Evolutionary conservation across 2,888 invertebrate genomes (phyloP).

Genomic region (Tineola bisselliella): DNA sequence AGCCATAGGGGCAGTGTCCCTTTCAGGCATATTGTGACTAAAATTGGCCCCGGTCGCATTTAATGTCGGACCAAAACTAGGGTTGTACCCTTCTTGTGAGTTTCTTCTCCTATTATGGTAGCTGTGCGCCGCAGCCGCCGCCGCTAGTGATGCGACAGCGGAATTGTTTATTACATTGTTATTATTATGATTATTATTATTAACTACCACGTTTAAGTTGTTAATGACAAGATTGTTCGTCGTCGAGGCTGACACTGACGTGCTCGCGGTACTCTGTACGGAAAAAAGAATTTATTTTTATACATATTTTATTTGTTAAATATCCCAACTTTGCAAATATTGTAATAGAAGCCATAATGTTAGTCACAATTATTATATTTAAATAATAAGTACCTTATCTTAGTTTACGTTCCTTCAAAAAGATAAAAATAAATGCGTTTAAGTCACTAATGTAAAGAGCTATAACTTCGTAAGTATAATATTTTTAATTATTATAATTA

Average conservation of each 20-base stretch:
- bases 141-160: slow-evolving; percentile 58
- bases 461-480: too few species aligned
- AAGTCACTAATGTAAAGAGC: too few species aligned
- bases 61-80: slow-evolving; percentile 55
- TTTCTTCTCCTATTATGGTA: slow-evolving; percentile 57
- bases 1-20: slow-evolving; percentile 59
- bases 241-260: slow-evolving; percentile 58
- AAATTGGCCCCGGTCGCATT: slow-evolving; percentile 55
- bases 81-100: slow-evolving; percentile 54
- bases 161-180: slow-evolving; percentile 64
- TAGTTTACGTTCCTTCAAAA: too few species aligned
- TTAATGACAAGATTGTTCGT: slow-evolving; percentile 65
- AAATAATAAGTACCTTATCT: too few species aligned
- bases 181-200: slow-evolving; percentile 65
- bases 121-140: slow-evolving; percentile 59
- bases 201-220: slow-evolving; percentile 61
- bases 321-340: background rate
- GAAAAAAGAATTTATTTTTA: slow-evolving; percentile 4
- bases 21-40: slow-evolving; percentile 47
- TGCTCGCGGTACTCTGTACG: slow-evolving; percentile 53
- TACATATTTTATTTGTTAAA: background rate
- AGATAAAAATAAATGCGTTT: too few species aligned
- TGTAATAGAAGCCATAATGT: background rate
- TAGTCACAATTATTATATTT: background rate
- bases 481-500: too few species aligned